Base-by-base conservation (phyloP, 1,140 invertebrate species). In the Mercenaria mercenaria region DNA sequence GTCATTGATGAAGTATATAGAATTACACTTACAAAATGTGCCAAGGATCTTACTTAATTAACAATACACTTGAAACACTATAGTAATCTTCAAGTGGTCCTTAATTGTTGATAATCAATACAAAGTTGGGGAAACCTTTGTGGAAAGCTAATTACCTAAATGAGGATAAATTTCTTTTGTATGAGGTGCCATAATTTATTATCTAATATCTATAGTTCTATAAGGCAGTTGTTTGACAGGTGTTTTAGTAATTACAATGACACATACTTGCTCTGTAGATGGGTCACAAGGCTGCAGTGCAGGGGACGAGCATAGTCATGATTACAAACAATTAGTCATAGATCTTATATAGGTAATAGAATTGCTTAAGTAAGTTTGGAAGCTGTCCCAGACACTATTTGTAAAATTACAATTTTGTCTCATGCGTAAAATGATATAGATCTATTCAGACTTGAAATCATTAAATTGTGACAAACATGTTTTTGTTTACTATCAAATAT, bases 151-250 rank as follows among this genome's bases (percentile, higher is more conserved):
- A 52, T 79, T 56, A 79, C 47, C 80, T 18, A 43, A 67, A 67
- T 67, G 23, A 64, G 37, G 80, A 82, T 82, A 82, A 64, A 82
- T 32, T 67, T 82, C 80, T 82, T 26, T 13, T 23, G 4, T 52
- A 32, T 26, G 67, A 82, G 56, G 80, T 82, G 80, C 67, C 80
- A 82, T 67, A 59, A 82, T 82, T 82, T 67, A 64, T 82, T 64
- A 82, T 82, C 80, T 41, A 32, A 18, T 32, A 82, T 67, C 80
- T 79, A n/a, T 79, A 56, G 26, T 59, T 52, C 0, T 20, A 32
- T n/a, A 41, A 50, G 47, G 29, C 0, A 56, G 23, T 10, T 79
- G 76, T 59, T 79, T 79, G 76, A 79, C 76, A 79, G 43, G 29
- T 79, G n/a, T 23, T 79, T 79, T 79, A 79, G 13, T 52, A 79